Base-by-base conservation (phyloP, 2,888 invertebrate genomes). In the Lithosia quadra region DNA sequence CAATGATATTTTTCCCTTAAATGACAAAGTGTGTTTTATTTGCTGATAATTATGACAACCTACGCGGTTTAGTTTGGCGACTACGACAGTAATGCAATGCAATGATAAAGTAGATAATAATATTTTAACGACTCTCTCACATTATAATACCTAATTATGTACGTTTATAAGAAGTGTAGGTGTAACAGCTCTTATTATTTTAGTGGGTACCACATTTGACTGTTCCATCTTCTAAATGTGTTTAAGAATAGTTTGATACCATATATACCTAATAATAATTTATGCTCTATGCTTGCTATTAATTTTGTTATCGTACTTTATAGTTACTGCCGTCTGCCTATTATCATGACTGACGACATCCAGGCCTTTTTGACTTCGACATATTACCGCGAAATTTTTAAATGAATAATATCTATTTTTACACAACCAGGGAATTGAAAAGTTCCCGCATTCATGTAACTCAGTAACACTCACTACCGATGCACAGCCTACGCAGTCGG, bases 1-100 rank as follows among this genome's bases (percentile, higher is more conserved):
- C 93, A 92, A 91, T 87, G 75, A 76, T 79, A 74, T 62, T 80
- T 86, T 89, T 87, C 84, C 84, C 84, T 87, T 84, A 73, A 71
- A 79, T 67, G 77, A 76, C 78, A 77, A 79, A 81, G 74, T 65
- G 67, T 68, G 65, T 71, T 72, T 67, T 61, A 57, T 65, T 59
- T 49, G 28, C 28, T 28, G 3, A 28, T 4, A 75, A 77, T 53
- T 56, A 21, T 61, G 56, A 59, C 33, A 4, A 33, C 15, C 18
- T 56, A 62, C 5, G 8, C 18, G 9, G 59, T 57, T 53, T 55
- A 15, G 21, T 63, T 63, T 24, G 24, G 24, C 28, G 18, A 58
- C 15, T 10, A 24, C 39, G 22, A 21, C 18, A 39, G 53, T 58
- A 34, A 24, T 34, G 58, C 22, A 43, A n/a, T 63, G 22, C 55